phyloP scores from a whole-genome alignment of 1,140 invertebrate genomes.

The Bilobella aurantiaca region DNA sequence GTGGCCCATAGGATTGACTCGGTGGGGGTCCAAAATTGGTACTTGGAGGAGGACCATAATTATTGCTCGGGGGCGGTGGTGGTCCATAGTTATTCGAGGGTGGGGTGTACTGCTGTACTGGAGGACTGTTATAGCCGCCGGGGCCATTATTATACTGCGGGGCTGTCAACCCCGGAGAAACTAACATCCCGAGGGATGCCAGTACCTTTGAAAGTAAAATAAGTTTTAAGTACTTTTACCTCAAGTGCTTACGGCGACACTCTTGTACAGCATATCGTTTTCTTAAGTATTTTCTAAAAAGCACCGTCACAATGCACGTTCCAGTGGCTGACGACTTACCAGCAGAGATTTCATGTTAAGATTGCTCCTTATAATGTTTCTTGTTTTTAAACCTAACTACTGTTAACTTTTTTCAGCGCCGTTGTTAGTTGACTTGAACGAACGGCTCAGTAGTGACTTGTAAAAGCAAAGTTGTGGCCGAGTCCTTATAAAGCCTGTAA shows the following conservation, averaged over 20 bases:
- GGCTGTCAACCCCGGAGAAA: conserved; percentile 28
- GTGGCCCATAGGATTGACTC: neutral
- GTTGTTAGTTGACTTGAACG: neutral
- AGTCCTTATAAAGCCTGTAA: conserved; percentile 1
- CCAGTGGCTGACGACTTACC: no score
- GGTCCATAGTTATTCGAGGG: conserved; percentile 4
- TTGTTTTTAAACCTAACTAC: no score
- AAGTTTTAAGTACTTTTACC: neutral
- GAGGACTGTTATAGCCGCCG: conserved; percentile 1
- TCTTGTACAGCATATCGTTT: neutral
- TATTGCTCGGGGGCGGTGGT: neutral
- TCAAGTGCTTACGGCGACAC: neutral
- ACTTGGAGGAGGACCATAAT: conserved; percentile 8
- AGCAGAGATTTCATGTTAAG: no score
- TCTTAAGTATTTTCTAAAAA: no score
- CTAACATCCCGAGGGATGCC: conserved; percentile 43
- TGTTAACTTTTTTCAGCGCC: neutral
- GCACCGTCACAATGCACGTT: no score
- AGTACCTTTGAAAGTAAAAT: conserved; percentile 41
- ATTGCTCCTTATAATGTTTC: no score
- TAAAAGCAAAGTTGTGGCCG: neutral
- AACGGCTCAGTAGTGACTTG: neutral
- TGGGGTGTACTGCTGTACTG: neutral
- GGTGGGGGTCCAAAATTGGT: conserved; percentile 11
- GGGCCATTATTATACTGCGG: no score